A percentile compares a stretch with the other conserved stretches of the same genome.
phyloP scores from a whole-genome alignment of 2,113 vertebrate genomes.

The Etia nguti region DNA sequence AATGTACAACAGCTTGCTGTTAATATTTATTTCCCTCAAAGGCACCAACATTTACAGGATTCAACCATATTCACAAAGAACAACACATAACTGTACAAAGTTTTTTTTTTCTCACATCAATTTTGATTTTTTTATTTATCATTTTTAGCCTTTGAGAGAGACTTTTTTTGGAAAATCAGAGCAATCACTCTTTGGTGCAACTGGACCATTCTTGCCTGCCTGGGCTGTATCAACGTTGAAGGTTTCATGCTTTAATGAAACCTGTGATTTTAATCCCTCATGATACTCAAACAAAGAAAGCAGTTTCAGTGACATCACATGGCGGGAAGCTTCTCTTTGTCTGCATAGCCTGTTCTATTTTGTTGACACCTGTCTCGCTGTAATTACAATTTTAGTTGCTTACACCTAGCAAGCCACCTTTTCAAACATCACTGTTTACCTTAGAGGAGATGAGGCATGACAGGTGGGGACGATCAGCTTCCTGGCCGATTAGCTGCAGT shows the following conservation, averaged over 20 bases:
- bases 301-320: neutral
- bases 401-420: neutral
- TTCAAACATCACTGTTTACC: conserved; percentile 28
- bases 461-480: conserved; percentile 2
- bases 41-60: neutral
- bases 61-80: neutral
- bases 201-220: neutral
- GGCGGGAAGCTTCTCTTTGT: neutral
- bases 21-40: neutral
- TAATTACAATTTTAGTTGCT: neutral
- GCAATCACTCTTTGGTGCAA: neutral
- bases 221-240: neutral
- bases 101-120: neutral
- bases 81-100: neutral
- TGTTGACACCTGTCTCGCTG: neutral
- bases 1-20: neutral
- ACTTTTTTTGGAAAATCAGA: neutral
- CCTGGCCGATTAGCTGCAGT: conserved; percentile 7
- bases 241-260: neutral
- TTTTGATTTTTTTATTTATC: neutral
- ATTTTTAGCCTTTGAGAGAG: neutral
- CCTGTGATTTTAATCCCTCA: neutral
- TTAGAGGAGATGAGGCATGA: conserved; percentile 6
- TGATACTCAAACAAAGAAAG: neutral
- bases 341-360: neutral